Conservation (phyloP, 2,113 vertebrate genomes). For the Falco punctatus region DNA sequence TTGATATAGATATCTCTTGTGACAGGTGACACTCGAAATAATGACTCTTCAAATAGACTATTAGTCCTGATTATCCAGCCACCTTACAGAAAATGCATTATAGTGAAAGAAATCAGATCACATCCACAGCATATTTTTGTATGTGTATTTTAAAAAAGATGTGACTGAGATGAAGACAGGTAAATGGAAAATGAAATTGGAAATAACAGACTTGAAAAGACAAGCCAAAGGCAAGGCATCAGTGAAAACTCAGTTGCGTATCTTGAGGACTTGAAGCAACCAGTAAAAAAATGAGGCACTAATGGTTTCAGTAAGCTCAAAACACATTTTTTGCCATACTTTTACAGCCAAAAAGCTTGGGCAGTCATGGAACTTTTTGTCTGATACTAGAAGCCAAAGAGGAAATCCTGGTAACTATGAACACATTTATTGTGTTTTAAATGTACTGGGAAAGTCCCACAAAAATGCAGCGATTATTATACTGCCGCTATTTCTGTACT, state of each 20-base stretch:
- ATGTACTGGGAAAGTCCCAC: not conserved
- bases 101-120: not conserved
- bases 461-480: not conserved
- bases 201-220: not conserved
- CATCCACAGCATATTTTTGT: not conserved
- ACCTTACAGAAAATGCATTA: not conserved
- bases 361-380: not conserved
- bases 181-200: not conserved
- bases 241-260: not conserved
- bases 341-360: not conserved
- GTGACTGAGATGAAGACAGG: not conserved
- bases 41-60: not conserved
- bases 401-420: slow-evolving; percentile 62
- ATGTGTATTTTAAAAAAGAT: not conserved
- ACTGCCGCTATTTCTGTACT: not conserved
- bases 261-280: not conserved
- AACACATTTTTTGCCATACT: not conserved
- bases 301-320: not conserved
- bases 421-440: slow-evolving; percentile 28
- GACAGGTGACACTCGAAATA: not conserved
- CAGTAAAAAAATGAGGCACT: not conserved
- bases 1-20: not conserved
- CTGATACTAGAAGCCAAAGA: slow-evolving; percentile 16
- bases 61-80: not conserved
- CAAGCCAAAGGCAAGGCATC: not conserved